phyloP scores from a whole-genome alignment of 2,113 vertebrate genomes.

The Plotosus lineatus region DNA sequence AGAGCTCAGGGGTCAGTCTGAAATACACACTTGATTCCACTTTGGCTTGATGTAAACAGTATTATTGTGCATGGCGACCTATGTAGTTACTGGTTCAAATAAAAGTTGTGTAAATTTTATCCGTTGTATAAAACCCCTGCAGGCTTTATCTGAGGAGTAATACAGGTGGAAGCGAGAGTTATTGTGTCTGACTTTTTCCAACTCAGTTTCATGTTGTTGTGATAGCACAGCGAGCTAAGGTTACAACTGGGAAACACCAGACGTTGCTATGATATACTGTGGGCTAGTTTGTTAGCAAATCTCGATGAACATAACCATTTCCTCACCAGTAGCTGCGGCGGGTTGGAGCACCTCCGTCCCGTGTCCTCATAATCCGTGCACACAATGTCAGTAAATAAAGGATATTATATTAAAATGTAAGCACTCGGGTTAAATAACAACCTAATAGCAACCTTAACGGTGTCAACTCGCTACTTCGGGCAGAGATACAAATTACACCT shows the following conservation, averaged over 20 bases:
- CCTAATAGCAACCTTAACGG: conserved; percentile 38
- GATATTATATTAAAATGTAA: background rate
- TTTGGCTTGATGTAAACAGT: background rate
- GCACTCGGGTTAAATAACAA: background rate
- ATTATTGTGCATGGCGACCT: background rate
- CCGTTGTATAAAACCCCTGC: background rate
- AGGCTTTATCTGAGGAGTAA: background rate
- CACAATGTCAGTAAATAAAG: conserved; percentile 32
- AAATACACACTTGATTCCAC: background rate
- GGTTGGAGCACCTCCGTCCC: conserved; percentile 61
- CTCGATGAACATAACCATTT: background rate
- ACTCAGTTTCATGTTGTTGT: conserved; percentile 3
- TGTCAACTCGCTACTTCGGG: conserved; percentile 44
- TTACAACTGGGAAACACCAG: background rate
- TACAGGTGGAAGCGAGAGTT: background rate
- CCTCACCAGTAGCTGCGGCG: conserved; percentile 73
- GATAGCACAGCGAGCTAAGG: conserved; percentile 21
- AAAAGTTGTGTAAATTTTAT: background rate
- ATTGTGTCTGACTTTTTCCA: background rate
- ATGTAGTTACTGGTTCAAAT: background rate
- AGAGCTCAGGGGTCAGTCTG: background rate
- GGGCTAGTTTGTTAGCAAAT: conserved; percentile 41
- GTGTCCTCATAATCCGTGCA: conserved; percentile 65
- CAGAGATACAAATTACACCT: background rate
- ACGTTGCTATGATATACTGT: conserved; percentile 8